Evolutionary conservation across 2,113 vertebrate species (phyloP).

Genomic region (Puntigrus tetrazona): DNA sequence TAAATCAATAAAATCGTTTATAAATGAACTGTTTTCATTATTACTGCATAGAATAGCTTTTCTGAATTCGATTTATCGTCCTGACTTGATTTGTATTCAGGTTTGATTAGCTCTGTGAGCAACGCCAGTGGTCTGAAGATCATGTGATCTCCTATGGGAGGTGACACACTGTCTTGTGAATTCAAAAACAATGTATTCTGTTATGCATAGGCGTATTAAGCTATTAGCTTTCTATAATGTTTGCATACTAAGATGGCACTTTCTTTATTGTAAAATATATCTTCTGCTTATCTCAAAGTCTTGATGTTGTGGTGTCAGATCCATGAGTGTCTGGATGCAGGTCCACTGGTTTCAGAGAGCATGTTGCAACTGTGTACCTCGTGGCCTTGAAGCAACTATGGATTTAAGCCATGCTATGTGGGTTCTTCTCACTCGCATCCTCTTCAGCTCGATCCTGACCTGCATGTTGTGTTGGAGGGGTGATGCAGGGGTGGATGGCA

Average conservation of each 20-base stretch:
- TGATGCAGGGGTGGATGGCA: conserved; percentile 57
- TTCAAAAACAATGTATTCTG: neutral
- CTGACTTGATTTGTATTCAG: neutral
- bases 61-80: neutral
- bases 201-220: neutral
- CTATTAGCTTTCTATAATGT: neutral
- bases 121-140: neutral
- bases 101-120: neutral
- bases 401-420: conserved; percentile 58
- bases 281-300: neutral
- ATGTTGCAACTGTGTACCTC: conserved; percentile 59
- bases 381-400: conserved; percentile 66
- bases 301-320: conserved; percentile 38
- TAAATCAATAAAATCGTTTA: conserved; percentile 22
- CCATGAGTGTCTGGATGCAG: conserved; percentile 45
- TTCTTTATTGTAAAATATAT: neutral
- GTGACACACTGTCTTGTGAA: neutral
- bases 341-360: conserved; percentile 65
- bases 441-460: conserved; percentile 63
- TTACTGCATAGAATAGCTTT: neutral
- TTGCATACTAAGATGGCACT: neutral
- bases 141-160: conserved; percentile 19
- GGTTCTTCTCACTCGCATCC: conserved; percentile 47
- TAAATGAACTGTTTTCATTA: neutral
- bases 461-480: conserved; percentile 57